A percentile compares a stretch with the other conserved stretches of the same genome.
These are phyloP conservation scores for Microtus oregoni DNA, from an alignment of 2,113 vertebrate genomes.

Conservation along the genomic window DNA sequence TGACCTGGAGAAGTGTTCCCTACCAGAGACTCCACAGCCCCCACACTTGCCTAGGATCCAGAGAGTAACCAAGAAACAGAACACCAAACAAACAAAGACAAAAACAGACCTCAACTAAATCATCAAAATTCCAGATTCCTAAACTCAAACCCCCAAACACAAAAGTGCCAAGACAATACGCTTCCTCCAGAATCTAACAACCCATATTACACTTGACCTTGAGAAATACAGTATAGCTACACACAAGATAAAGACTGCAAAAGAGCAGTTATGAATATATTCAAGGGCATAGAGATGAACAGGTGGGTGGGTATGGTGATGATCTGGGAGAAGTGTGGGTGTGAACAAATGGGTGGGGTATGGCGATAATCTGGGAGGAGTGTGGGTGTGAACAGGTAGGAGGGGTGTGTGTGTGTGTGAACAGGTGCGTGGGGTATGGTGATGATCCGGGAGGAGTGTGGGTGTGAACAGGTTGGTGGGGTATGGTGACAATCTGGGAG, in stretches of 20 bases:
- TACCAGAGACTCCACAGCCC: not conserved
- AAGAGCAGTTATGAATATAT: not conserved
- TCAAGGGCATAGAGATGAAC: not conserved
- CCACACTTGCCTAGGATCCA: not conserved
- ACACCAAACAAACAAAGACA: not conserved
- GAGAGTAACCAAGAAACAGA: not conserved
- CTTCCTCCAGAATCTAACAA: not conserved
- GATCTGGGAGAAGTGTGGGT: rapidly evolving
- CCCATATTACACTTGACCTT: not conserved
- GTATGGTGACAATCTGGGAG: no score
- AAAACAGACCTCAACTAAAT: not conserved
- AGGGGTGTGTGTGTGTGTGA: not conserved
- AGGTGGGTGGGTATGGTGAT: not conserved
- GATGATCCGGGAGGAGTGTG: rapidly evolving
- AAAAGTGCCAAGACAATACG: not conserved
- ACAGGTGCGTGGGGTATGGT: not conserved
- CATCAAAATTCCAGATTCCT: not conserved
- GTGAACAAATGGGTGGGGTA: not conserved
- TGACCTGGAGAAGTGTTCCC: not conserved
- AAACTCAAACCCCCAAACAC: not conserved
- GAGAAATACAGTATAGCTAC: not conserved
- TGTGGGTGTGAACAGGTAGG: not conserved
- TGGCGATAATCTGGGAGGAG: not conserved
- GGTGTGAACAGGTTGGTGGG: not conserved
- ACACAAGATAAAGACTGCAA: not conserved